phyloP scores from a whole-genome alignment of 2,888 invertebrate species.

The Oligia latruncula region DNA sequence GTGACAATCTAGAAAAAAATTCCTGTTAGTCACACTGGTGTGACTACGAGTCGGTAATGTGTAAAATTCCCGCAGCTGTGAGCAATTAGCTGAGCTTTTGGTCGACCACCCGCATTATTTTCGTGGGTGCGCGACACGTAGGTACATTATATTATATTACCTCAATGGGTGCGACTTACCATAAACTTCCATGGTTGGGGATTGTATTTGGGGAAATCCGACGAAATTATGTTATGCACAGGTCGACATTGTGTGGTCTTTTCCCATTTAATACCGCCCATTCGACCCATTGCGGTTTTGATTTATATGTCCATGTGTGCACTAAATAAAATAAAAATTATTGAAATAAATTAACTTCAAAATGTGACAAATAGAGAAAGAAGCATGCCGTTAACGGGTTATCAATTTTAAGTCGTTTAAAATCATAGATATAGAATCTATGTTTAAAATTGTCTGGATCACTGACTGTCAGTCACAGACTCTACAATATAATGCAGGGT shows the following conservation, averaged over 20 bases:
- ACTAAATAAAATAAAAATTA: conserved; percentile 41
- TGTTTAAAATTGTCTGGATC: conserved; percentile 3
- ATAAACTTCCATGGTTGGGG: conserved; percentile 90
- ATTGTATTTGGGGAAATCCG: conserved; percentile 87
- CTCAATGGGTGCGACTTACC: conserved; percentile 73
- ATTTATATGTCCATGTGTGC: conserved; percentile 50
- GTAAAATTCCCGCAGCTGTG: not conserved
- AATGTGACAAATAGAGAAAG: conserved; percentile 40
- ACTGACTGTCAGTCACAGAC: too few species aligned
- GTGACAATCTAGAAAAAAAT: too few species aligned
- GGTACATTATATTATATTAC: too few species aligned
- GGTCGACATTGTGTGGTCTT: conserved; percentile 83
- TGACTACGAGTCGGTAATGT: too few species aligned
- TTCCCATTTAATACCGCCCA: conserved; percentile 87
- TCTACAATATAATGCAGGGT: too few species aligned
- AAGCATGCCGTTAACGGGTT: not conserved
- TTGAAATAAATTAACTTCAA: conserved; percentile 47
- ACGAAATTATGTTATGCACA: conserved; percentile 89
- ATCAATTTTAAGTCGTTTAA: not conserved
- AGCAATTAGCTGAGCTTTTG: not conserved
- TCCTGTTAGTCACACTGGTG: too few species aligned
- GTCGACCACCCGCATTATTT: not conserved
- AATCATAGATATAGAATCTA: too few species aligned
- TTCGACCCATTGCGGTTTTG: conserved; percentile 77
- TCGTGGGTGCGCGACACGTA: conserved; percentile 18